Conservation (phyloP, 1,140 invertebrate genomes). For the Camponotus vicinus region DNA sequence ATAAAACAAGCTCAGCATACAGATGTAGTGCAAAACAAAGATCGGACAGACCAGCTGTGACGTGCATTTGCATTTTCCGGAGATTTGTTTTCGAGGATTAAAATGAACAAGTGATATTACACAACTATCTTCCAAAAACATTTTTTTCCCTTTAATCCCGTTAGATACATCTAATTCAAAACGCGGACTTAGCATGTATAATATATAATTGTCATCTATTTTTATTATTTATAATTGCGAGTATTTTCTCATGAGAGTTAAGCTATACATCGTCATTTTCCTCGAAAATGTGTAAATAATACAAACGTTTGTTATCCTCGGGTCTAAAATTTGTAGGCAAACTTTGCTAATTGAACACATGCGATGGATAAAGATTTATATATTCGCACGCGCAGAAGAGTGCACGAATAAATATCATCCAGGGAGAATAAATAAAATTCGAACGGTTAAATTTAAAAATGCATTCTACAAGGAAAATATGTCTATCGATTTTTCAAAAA, state of each 20-base stretch:
- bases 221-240: slow-evolving; percentile 42
- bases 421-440: slow-evolving; percentile 48
- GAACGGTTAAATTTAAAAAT: slow-evolving; percentile 56
- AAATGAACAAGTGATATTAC: slow-evolving; percentile 30
- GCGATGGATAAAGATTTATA: slow-evolving; percentile 60
- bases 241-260: slow-evolving; percentile 48
- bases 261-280: slow-evolving; percentile 32
- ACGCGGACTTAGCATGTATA: not conserved
- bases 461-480: not conserved
- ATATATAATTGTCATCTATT: slow-evolving; percentile 1
- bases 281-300: slow-evolving; percentile 50
- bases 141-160: slow-evolving; percentile 1
- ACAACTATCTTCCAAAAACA: not conserved
- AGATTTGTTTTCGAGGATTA: slow-evolving; percentile 42
- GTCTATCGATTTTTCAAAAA: slow-evolving; percentile 14
- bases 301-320: slow-evolving; percentile 44
- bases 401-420: slow-evolving; percentile 45
- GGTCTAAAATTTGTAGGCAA: slow-evolving; percentile 53
- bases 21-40: slow-evolving; percentile 26
- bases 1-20: slow-evolving; percentile 46
- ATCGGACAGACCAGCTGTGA: slow-evolving; percentile 27
- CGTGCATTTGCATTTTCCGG: slow-evolving; percentile 51
- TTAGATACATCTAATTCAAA: slow-evolving; percentile 26
- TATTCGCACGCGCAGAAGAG: slow-evolving; percentile 42
- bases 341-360: slow-evolving; percentile 53